A percentile compares a stretch with the other conserved stretches of the same genome.
Evolutionary conservation across 2,888 invertebrate species (phyloP).

Genomic region (Leptothorax acervorum): DNA sequence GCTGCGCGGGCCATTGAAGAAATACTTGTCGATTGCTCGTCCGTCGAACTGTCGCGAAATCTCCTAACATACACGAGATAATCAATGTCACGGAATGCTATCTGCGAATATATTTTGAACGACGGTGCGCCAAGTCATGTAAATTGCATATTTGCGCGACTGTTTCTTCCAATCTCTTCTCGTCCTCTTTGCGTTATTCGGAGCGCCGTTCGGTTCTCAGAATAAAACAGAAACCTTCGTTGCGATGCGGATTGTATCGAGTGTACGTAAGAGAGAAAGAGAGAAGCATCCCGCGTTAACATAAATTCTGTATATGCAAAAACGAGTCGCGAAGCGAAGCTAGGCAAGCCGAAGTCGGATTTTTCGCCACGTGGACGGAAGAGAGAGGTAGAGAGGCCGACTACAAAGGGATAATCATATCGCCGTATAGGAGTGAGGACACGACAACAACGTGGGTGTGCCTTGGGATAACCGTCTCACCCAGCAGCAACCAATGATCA

Average conservation of each 20-base stretch:
- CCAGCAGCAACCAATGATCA: slow-evolving; percentile 83
- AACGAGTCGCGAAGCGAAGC: not conserved
- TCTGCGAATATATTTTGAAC: slow-evolving; percentile 18
- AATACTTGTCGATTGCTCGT: slow-evolving; percentile 2
- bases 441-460: slow-evolving; percentile 77
- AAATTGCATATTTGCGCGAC: slow-evolving; percentile 25
- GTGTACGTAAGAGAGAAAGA: not conserved
- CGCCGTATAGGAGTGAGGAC: slow-evolving; percentile 46
- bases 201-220: slow-evolving; percentile 55
- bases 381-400: slow-evolving; percentile 3
- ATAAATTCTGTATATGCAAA: not conserved
- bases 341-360: not conserved
- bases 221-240: slow-evolving; percentile 9
- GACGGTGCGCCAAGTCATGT: not conserved
- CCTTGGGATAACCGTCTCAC: slow-evolving; percentile 81
- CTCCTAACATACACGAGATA: slow-evolving; percentile 19
- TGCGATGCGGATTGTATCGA: slow-evolving; percentile 15
- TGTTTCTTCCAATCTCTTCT: slow-evolving; percentile 46
- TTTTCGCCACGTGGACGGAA: not conserved
- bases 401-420: slow-evolving; percentile 59
- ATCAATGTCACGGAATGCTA: slow-evolving; percentile 3
- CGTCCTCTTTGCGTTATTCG: slow-evolving; percentile 42
- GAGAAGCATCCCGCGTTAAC: not conserved
- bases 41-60: not conserved
- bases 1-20: not conserved